These are phyloP conservation scores for Ochropleura leucogaster DNA, from an alignment of 2,888 invertebrate species.

Conservation along the genomic window DNA sequence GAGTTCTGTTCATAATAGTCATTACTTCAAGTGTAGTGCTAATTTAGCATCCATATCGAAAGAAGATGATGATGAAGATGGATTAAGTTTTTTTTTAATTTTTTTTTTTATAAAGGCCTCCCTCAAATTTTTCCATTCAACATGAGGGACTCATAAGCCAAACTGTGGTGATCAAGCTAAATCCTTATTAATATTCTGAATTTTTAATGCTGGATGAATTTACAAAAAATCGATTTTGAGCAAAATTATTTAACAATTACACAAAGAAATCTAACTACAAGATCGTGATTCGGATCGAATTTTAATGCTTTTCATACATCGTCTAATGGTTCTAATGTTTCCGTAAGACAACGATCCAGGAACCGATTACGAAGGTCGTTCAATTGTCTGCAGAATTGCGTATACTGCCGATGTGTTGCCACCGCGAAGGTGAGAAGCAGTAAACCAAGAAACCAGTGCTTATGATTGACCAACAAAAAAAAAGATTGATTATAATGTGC, in stretches of 20 bases:
- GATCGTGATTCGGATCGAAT: conserved; percentile 44
- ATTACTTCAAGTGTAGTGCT: neutral
- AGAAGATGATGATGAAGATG: too few relatives aligned
- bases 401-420: conserved; percentile 52
- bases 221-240: too few relatives aligned
- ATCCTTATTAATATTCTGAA: too few relatives aligned
- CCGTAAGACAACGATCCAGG: conserved; percentile 62
- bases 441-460: conserved; percentile 1
- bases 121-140: too few relatives aligned
- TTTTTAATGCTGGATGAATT: too few relatives aligned
- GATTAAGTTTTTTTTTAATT: too few relatives aligned
- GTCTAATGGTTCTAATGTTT: conserved; percentile 51
- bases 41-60: neutral
- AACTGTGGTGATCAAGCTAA: neutral
- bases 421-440: conserved; percentile 40
- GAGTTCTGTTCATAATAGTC: neutral
- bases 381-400: conserved; percentile 58
- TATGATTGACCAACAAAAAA: too few relatives aligned
- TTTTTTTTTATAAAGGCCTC: too few relatives aligned
- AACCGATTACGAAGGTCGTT: conserved; percentile 63
- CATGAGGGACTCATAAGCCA: neutral
- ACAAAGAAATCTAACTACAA: conserved; percentile 19
- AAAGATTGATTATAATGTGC: too few relatives aligned
- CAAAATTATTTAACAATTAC: neutral
- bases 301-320: conserved; percentile 55